Conservation (phyloP, 2,888 invertebrate species). For the Meiosimyza decipiens region DNA sequence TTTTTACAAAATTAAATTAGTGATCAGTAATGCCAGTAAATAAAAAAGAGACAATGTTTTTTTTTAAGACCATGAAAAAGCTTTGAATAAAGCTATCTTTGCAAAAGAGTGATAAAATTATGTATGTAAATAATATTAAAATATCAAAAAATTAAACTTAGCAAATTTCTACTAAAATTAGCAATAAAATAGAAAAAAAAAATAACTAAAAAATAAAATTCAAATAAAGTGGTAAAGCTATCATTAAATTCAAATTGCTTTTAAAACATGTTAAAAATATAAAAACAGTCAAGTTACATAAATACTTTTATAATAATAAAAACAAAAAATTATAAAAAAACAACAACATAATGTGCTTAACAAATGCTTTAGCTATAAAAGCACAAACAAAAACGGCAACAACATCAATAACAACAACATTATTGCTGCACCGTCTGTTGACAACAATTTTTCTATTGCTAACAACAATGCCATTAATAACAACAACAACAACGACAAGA, state of each 20-base stretch:
- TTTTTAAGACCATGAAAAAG: no score
- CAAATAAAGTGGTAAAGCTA: no score
- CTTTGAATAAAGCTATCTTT: no score
- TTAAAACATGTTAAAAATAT: not conserved
- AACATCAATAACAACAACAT: slow-evolving; percentile 26
- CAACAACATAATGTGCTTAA: slow-evolving; percentile 29
- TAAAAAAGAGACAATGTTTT: no score
- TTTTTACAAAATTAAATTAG: no score
- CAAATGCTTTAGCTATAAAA: slow-evolving; percentile 35
- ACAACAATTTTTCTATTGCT: not conserved
- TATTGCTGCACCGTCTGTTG: slow-evolving; percentile 4
- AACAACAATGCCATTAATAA: slow-evolving; percentile 20
- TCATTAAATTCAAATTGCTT: no score
- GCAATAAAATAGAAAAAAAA: not conserved
- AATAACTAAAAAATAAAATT: not conserved
- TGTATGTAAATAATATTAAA: no score
- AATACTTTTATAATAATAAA: slow-evolving; percentile 1
- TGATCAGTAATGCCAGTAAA: no score
- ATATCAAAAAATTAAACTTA: no score
- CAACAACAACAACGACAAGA: slow-evolving; percentile 1
- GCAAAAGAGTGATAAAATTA: no score
- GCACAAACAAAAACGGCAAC: slow-evolving; percentile 31
- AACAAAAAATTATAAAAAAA: not conserved
- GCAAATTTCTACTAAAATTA: not conserved
- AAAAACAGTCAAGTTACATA: slow-evolving; percentile 29